phyloP scores from a whole-genome alignment of 2,797 vertebrate species.

The Neostethus bicornis region DNA sequence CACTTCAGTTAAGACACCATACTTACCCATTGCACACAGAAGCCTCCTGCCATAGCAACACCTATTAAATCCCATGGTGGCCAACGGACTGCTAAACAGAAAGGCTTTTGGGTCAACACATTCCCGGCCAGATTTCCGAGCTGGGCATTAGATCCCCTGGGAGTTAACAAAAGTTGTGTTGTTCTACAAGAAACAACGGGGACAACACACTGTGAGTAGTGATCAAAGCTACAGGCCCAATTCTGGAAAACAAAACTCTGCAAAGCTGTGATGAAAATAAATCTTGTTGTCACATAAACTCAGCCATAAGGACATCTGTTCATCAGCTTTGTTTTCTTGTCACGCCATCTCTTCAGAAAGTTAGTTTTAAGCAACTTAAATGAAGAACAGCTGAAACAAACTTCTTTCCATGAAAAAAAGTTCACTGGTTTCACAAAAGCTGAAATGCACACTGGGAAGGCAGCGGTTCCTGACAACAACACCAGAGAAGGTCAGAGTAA shows the following conservation, averaged over 20 bases:
- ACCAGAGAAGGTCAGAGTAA: no score
- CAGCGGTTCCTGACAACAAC: no score
- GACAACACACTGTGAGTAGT: neutral
- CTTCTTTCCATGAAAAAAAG: no score
- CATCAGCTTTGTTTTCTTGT: no score
- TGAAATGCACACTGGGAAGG: no score
- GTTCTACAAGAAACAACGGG: slow-evolving; percentile 4
- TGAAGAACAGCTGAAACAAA: no score
- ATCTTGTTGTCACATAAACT: neutral
- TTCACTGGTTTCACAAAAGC: no score
- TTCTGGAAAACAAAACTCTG: neutral
- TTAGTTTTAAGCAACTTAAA: no score
- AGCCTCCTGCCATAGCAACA: slow-evolving; percentile 71
- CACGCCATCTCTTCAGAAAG: no score
- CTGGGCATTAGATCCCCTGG: slow-evolving; percentile 15
- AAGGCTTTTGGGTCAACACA: slow-evolving; percentile 44
- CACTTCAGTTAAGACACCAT: slow-evolving; percentile 58
- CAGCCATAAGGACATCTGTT: no score
- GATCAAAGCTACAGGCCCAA: neutral
- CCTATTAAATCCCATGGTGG: slow-evolving; percentile 54
- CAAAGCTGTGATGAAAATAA: accelerated
- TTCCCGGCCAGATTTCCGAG: slow-evolving; percentile 49
- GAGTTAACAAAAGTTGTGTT: slow-evolving; percentile 8
- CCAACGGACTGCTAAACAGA: slow-evolving; percentile 58
- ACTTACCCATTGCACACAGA: slow-evolving; percentile 74